phyloP scores from a whole-genome alignment of 2,113 vertebrate species.

The Halcyon malimbica region DNA sequence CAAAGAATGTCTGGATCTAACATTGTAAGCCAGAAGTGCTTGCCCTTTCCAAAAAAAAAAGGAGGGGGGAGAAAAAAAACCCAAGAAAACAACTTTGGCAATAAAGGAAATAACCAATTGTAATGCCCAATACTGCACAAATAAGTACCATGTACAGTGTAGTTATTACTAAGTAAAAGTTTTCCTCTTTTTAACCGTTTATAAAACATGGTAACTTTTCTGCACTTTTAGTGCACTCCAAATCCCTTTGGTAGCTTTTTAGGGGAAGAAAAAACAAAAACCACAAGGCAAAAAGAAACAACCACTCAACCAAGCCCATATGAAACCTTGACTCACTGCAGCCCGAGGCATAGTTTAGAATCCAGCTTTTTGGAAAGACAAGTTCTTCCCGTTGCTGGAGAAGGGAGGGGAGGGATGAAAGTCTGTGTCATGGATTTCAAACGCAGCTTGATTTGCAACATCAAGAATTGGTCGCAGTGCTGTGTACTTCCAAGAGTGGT shows the following conservation, averaged over 20 bases:
- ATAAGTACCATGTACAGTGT: neutral
- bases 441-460: neutral
- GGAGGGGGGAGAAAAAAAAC: neutral
- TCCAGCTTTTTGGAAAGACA: neutral
- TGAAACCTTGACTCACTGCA: constrained; percentile 23
- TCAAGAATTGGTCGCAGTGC: neutral
- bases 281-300: neutral
- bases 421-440: neutral
- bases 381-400: constrained; percentile 40
- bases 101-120: constrained; percentile 11
- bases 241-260: neutral
- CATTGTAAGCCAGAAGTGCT: constrained; percentile 23
- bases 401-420: neutral
- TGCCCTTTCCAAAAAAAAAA: neutral
- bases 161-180: neutral
- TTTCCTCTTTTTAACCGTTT: neutral
- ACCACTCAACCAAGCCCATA: neutral
- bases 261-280: neutral
- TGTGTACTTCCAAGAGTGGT: neutral
- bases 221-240: neutral
- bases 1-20: constrained; percentile 43
- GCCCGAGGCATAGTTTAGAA: neutral
- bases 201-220: constrained; percentile 18
- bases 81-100: neutral
- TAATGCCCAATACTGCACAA: neutral